Evolutionary conservation across 2,888 invertebrate genomes (phyloP).

Genomic region (Xiphydria camelus): DNA sequence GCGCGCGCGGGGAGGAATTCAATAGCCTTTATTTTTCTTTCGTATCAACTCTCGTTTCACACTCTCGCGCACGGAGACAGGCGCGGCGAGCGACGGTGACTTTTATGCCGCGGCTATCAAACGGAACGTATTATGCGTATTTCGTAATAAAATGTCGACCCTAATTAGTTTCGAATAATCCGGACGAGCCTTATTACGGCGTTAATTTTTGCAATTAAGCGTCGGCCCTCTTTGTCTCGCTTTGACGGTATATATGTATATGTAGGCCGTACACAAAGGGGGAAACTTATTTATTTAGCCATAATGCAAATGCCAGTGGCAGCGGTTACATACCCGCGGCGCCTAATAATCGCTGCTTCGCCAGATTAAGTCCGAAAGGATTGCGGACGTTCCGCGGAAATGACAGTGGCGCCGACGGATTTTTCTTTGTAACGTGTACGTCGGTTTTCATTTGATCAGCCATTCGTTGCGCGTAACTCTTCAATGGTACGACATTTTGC

Average conservation of each 20-base stretch:
- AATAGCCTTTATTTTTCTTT: constrained; percentile 55
- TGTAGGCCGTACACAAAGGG: not conserved
- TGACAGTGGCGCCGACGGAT: constrained; percentile 16
- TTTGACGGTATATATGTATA: no score
- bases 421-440: constrained; percentile 5
- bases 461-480: no score
- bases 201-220: constrained; percentile 52
- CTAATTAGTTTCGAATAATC: constrained; percentile 53
- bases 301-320: not conserved
- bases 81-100: constrained; percentile 17
- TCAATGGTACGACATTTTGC: no score
- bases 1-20: constrained; percentile 39
- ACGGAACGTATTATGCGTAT: constrained; percentile 2
- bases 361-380: no score
- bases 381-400: constrained; percentile 5
- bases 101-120: constrained; percentile 1
- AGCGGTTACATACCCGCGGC: no score
- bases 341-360: no score
- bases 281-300: constrained; percentile 16
- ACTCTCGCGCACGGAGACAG: constrained; percentile 14
- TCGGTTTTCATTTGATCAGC: no score
- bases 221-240: constrained; percentile 9
- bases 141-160: constrained; percentile 17
- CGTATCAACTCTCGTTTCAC: constrained; percentile 43
- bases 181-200: constrained; percentile 20